Evolutionary conservation across 2,113 vertebrate genomes (phyloP), one percentile per base, ranked within the genome.

Genomic region (Harpagus bidentatus): DNA sequence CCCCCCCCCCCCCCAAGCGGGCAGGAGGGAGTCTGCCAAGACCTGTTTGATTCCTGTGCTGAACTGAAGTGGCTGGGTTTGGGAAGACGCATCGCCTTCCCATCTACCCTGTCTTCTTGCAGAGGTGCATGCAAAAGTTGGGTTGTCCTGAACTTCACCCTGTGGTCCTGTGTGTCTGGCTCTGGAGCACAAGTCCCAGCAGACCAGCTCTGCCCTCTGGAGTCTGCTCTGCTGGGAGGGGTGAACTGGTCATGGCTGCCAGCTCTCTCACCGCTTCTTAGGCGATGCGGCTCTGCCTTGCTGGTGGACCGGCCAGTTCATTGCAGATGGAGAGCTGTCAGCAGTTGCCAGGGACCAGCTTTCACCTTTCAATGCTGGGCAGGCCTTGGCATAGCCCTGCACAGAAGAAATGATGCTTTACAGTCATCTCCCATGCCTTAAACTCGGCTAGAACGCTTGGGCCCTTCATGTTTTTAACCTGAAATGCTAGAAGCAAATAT

Each of bases 71-170:
- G n/a, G 16, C 16, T 0, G 1, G 9, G n/a, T 40, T 62, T 21
- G 25, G 31, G 72, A 63, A 70, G 11, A 3, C 0, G 0, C 13
- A 6, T 55, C 2, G 0, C n/a, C 45, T 52, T 70, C 8, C 2
- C 1, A 1, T 16, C 36, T 36, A 58, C 21, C 11, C 29, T 45
- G 32, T 38, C 31, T 19, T 43, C 73, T 56, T 19, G 13, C 32
- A 58, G 28, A 36, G 31, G 31, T n/a, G n/a, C 48, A 21, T 5
- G 2, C 25, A 36, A 56, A 58, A 18, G 42, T 32, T 1, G 2
- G 13, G 9, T 40, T 77, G 55, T 70, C 50, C 17, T 43, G 65
- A 71, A 19, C 66, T 79, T 65, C 42, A 11, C 21, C n/a, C 63
- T 13, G 4, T 32, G 28, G 42, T 85, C 42, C 65, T 1, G 10